phyloP scores from a whole-genome alignment of 2,888 invertebrate genomes.

The Drosophila anceps region DNA sequence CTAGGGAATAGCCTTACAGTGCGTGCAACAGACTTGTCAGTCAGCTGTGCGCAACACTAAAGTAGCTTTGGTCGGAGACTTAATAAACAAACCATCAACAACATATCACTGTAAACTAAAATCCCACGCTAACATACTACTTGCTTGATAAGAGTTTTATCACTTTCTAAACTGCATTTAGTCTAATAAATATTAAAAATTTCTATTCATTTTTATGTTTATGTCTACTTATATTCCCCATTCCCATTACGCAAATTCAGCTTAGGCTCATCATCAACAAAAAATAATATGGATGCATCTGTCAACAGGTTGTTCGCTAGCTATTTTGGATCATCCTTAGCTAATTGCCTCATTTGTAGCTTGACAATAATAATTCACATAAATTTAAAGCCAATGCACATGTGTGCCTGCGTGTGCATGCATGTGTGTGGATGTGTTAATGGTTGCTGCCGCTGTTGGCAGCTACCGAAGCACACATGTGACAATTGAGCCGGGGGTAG shows the following conservation, averaged over 20 bases:
- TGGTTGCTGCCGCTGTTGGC: conserved; percentile 39
- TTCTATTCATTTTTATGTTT: not conserved
- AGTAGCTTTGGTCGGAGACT: too few species aligned
- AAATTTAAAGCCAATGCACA: conserved; percentile 38
- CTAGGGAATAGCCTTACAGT: too few species aligned
- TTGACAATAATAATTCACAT: conserved; percentile 19
- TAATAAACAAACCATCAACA: too few species aligned
- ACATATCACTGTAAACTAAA: too few species aligned
- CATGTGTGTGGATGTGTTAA: conserved; percentile 41
- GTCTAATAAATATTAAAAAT: not conserved
- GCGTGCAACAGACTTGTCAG: too few species aligned
- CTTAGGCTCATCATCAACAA: not conserved
- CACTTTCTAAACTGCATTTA: not conserved
- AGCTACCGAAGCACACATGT: conserved; percentile 13
- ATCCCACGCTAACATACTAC: too few species aligned
- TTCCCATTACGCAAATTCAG: not conserved
- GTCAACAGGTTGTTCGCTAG: conserved; percentile 37
- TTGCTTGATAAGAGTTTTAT: not conserved
- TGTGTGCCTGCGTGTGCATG: conserved; percentile 14
- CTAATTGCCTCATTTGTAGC: conserved; percentile 37
- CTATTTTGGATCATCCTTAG: not conserved
- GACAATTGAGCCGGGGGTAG: conserved; percentile 43
- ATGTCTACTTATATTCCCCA: not conserved
- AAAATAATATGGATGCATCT: not conserved
- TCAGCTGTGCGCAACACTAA: too few species aligned